Percentiles rank a stretch among this genome's conserved stretches.
Evolutionary conservation across 2,113 vertebrate genomes (phyloP).

Genomic region (Nibea albiflora): DNA sequence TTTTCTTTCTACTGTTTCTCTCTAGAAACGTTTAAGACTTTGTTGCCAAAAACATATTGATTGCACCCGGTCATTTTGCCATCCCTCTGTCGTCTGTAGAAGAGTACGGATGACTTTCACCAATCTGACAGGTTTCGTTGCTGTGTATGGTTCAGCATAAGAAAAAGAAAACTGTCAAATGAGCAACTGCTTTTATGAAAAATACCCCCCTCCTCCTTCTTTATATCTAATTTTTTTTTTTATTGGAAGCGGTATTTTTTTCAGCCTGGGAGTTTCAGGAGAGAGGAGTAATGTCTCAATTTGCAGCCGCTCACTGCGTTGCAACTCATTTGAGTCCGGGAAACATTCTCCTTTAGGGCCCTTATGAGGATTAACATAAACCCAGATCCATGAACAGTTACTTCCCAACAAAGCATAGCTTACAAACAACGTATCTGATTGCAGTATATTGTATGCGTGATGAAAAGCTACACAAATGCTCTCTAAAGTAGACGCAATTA

Average conservation of each 20-base stretch:
- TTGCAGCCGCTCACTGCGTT: not conserved
- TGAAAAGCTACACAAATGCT: not conserved
- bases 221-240: not conserved
- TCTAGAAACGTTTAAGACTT: conserved; percentile 2
- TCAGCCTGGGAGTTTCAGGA: not conserved
- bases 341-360: not conserved
- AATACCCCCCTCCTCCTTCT: too few relatives aligned
- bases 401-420: not conserved
- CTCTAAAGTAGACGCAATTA: not conserved
- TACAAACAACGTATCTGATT: not conserved
- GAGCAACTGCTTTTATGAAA: conserved; percentile 21
- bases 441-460: not conserved
- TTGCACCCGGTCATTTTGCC: conserved; percentile 4
- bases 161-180: conserved; percentile 7
- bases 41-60: conserved; percentile 47
- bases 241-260: not conserved
- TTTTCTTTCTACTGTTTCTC: not conserved
- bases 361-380: not conserved
- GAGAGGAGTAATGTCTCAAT: not conserved
- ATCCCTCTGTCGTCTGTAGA: conserved; percentile 15
- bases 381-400: not conserved
- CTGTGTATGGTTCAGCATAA: not conserved
- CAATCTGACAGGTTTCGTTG: conserved; percentile 22
- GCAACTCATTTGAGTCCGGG: not conserved
- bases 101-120: conserved; percentile 50